Evolutionary conservation across 2,888 invertebrate species (phyloP).

Genomic region (Bombyx huttoni): DNA sequence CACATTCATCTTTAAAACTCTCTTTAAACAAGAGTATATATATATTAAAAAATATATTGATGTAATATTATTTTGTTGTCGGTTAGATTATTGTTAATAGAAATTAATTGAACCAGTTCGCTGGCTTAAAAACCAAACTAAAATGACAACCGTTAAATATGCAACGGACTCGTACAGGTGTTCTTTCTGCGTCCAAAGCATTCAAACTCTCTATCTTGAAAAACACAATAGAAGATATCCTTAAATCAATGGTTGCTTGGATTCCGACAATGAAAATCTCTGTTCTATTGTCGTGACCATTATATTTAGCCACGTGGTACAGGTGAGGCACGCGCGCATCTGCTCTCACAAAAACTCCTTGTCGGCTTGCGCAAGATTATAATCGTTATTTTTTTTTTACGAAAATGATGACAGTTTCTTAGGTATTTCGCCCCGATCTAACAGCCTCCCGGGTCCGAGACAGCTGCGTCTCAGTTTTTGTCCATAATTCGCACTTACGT

Average conservation of each 20-base stretch:
- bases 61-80: too few species aligned
- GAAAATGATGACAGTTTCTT: constrained; percentile 54
- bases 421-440: constrained; percentile 52
- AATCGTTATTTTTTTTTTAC: constrained; percentile 45
- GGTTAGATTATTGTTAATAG: too few species aligned
- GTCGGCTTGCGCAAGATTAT: constrained; percentile 66
- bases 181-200: background rate
- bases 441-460: constrained; percentile 30
- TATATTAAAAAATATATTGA: too few species aligned
- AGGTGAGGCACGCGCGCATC: constrained; percentile 69
- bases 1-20: too few species aligned
- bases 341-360: constrained; percentile 44
- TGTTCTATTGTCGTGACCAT: constrained; percentile 45
- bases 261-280: constrained; percentile 40
- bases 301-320: constrained; percentile 64
- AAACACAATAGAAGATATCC: constrained; percentile 22
- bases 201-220: constrained; percentile 10
- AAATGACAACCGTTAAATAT: background rate
- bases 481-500: constrained; percentile 20
- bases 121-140: background rate
- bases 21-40: too few species aligned
- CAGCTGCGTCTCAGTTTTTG: constrained; percentile 35
- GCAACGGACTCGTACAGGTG: background rate
- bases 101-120: background rate
- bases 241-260: constrained; percentile 53